These are phyloP conservation scores for Felis chaus DNA, from an alignment of 2,113 vertebrate species.

Conservation along the genomic window DNA sequence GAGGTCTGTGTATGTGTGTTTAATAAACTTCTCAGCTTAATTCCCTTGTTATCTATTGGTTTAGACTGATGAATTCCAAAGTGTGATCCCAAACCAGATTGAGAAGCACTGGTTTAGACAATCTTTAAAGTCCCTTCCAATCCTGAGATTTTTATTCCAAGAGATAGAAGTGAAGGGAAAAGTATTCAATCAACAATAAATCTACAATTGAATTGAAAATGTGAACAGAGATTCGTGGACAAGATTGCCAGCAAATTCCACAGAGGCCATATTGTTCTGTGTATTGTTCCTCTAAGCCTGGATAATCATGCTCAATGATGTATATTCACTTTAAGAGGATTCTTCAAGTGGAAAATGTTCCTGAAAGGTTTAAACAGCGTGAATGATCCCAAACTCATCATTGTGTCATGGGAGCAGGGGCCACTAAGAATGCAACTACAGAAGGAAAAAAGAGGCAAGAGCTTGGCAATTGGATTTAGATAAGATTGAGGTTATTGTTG, in stretches of 20 bases:
- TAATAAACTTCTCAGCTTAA: background rate
- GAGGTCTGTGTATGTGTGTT: background rate
- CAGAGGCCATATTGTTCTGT: constrained; percentile 71
- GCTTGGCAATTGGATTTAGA: background rate
- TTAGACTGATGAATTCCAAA: background rate
- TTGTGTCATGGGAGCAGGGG: constrained; percentile 2
- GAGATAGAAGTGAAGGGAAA: background rate
- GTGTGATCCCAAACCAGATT: background rate
- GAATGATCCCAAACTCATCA: constrained; percentile 78
- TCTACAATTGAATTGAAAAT: constrained; percentile 47
- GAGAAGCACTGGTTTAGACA: background rate
- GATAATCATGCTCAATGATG: constrained; percentile 79
- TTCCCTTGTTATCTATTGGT: background rate
- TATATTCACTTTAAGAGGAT: constrained; percentile 77
- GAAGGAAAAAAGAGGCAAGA: background rate
- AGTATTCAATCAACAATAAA: background rate
- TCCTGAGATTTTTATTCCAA: constrained; percentile 15
- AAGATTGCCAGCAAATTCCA: background rate
- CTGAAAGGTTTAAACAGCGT: constrained; percentile 78
- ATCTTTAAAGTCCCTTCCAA: background rate
- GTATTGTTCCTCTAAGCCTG: constrained; percentile 77
- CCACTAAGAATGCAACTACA: constrained; percentile 53
- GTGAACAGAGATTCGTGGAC: background rate
- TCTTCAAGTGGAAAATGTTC: constrained; percentile 81
- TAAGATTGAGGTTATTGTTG: constrained; percentile 11